A percentile compares a stretch with the other conserved stretches of the same genome.
Evolutionary conservation across 2,888 invertebrate species (phyloP).

Genomic region (Hemistola chrysoprasaria): DNA sequence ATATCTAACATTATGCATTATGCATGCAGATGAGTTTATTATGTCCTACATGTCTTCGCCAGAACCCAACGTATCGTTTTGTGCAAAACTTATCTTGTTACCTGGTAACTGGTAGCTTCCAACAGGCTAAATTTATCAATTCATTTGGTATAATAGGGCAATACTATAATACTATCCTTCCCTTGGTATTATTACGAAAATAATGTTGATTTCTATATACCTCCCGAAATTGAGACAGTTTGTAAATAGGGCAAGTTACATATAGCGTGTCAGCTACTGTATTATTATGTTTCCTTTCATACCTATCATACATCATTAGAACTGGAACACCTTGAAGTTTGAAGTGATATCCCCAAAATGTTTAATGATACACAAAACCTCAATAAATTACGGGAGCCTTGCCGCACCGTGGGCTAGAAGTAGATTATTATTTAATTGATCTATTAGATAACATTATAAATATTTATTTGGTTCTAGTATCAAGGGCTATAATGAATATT

Average conservation of each 20-base stretch:
- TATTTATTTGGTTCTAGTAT: conserved; percentile 29
- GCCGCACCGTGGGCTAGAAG: conserved; percentile 42
- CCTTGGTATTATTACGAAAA: no score
- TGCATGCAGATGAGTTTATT: conserved; percentile 1
- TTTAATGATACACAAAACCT: conserved; percentile 43
- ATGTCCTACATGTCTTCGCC: not conserved
- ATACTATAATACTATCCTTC: no score
- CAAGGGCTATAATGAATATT: conserved; percentile 39
- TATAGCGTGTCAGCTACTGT: conserved; percentile 32
- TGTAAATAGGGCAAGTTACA: no score
- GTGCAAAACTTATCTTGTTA: no score
- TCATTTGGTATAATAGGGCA: no score
- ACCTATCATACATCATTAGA: conserved; percentile 17
- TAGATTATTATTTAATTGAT: conserved; percentile 42
- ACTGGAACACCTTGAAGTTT: conserved; percentile 30
- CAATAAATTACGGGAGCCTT: conserved; percentile 43
- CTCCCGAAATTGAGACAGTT: no score
- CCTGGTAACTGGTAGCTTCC: no score
- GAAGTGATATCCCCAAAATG: conserved; percentile 39
- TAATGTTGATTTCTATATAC: no score
- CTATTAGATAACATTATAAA: conserved; percentile 35
- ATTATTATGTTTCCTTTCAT: conserved; percentile 34
- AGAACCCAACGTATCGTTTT: no score
- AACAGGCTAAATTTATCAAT: no score
- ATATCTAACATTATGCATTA: not conserved